Conservation (phyloP, 92 coral and sea anemone species). For the Porites divaricata region DNA sequence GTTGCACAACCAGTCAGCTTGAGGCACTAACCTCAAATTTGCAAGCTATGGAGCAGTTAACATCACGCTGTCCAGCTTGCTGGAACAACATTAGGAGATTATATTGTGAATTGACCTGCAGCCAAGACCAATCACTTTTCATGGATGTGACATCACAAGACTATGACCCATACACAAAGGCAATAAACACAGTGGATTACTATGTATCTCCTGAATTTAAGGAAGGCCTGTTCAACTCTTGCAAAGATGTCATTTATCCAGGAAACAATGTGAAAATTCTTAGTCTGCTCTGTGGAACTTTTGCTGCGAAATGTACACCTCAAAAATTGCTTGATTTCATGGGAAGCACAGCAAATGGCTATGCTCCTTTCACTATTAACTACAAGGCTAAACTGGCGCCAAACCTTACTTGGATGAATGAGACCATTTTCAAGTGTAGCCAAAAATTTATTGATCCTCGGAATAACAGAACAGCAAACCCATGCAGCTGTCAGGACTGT, state of each 20-base stretch:
- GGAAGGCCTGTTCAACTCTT: slow-evolving; percentile 85
- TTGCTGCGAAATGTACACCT: slow-evolving; percentile 81
- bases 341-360: slow-evolving; percentile 77
- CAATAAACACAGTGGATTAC: slow-evolving; percentile 43
- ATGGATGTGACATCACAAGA: slow-evolving; percentile 44
- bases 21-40: slow-evolving; percentile 50
- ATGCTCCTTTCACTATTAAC: slow-evolving; percentile 66
- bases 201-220: slow-evolving; percentile 69
- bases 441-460: slow-evolving; percentile 72
- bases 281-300: slow-evolving; percentile 75
- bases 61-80: slow-evolving; percentile 91
- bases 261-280: slow-evolving; percentile 75
- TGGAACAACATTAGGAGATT: slow-evolving; percentile 88
- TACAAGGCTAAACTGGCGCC: slow-evolving; percentile 48
- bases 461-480: slow-evolving; percentile 61
- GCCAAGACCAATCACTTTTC: slow-evolving; percentile 84
- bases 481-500: slow-evolving; percentile 57
- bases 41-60: slow-evolving; percentile 62
- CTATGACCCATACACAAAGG: neutral
- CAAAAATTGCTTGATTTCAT: slow-evolving; percentile 62
- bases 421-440: slow-evolving; percentile 59
- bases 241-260: slow-evolving; percentile 88
- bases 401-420: slow-evolving; percentile 72
- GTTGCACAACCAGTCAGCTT: slow-evolving; percentile 77
- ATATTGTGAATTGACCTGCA: slow-evolving; percentile 83